Evolutionary conservation across 1,140 invertebrate genomes (phyloP), one percentile per base, ranked within the genome.

Genomic region (Diachasma alloeum): DNA sequence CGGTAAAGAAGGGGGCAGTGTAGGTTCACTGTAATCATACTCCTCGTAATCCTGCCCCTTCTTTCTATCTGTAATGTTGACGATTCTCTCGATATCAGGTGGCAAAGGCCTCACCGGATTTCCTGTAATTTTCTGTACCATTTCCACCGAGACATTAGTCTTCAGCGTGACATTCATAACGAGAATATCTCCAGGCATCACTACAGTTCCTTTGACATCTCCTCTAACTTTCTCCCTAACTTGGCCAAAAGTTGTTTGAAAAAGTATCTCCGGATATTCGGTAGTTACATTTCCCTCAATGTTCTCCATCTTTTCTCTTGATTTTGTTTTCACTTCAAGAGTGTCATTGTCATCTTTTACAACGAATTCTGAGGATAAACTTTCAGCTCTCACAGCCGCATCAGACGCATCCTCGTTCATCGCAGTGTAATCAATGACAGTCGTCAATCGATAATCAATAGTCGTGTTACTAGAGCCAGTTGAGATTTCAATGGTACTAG

Each of bases 1-100:
- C 11, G 94, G 94, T 70, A 95, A 86, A 0, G 94, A 95, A 11
- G 94, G 94, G 10, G 94, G 94, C 71, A 95, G 83, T 5, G 93
- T 92, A 0, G 93, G 93, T 76, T 93, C 87, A 71, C 87, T 92
- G 81, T 94, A 94, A 82, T 94, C 93, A 80, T 93, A 94, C 26
- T 90, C 44, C 4, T 53, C 89, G 74, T 91, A 90, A 67, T 90
- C 87, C 17, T 88, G 84, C 5, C 79, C 83, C 74, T 89, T 89
- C 59, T 86, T 82, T 10, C 85, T 78, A 63, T 88, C 84, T 70
- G 89, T 89, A 75, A 86, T 89, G 78, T 91, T 90, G 56, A 91
- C 69, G 37, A 90, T 86, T 9, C 86, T 87, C 74, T 89, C 87
- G 48, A 89, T 84, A 53, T 90, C 88, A 46, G 88, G 84, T 46